phyloP scores from a whole-genome alignment of 1,140 invertebrate genomes.

The Anadara kagoshimensis region DNA sequence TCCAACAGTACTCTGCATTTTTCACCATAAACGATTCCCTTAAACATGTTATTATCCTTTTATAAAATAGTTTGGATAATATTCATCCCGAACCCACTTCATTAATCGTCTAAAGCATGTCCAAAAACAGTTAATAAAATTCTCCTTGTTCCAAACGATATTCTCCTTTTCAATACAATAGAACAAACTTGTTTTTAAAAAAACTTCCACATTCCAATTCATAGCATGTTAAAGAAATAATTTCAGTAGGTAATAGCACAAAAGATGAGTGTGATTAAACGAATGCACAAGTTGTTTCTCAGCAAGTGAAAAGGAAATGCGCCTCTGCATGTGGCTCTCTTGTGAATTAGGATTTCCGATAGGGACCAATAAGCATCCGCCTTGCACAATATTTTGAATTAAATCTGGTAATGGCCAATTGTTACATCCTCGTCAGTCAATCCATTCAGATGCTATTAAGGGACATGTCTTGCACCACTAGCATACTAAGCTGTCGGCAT shows the following conservation, averaged over 20 bases:
- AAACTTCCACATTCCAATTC: background rate
- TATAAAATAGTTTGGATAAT: slow-evolving; percentile 12
- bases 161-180: background rate
- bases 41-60: slow-evolving; percentile 1
- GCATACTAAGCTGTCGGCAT: too few relatives aligned
- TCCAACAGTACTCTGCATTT: too few relatives aligned
- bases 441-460: too few relatives aligned
- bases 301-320: background rate
- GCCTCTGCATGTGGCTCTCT: background rate
- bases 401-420: too few relatives aligned
- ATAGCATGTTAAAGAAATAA: background rate
- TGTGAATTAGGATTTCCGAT: too few relatives aligned
- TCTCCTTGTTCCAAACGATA: background rate
- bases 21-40: background rate
- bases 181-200: slow-evolving; percentile 1
- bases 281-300: background rate
- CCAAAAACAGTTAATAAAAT: background rate
- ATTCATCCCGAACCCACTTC: background rate
- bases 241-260: background rate
- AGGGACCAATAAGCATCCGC: too few relatives aligned
- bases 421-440: too few relatives aligned
- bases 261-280: slow-evolving; percentile 2
- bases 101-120: slow-evolving; percentile 3
- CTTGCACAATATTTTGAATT: too few relatives aligned
- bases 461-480: too few relatives aligned